These are phyloP conservation scores for Acanthoscelides obtectus DNA, from an alignment of 2,888 invertebrate species.

Conservation along the genomic window DNA sequence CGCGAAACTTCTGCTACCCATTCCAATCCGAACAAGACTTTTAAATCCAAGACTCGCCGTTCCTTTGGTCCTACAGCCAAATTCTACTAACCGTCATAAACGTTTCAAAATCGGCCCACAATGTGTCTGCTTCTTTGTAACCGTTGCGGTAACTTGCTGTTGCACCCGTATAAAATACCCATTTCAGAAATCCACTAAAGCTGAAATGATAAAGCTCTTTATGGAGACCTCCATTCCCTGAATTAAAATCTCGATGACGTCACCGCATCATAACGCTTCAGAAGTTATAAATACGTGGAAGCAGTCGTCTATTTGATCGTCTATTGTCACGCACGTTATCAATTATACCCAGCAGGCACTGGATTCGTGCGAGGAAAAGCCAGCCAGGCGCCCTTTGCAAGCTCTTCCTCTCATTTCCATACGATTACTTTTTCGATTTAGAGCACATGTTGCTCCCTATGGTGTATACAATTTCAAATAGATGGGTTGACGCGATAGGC, in stretches of 20 bases:
- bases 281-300: background rate
- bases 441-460: background rate
- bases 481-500: background rate
- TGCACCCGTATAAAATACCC: no score
- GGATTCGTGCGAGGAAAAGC: background rate
- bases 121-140: no score
- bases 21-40: no score
- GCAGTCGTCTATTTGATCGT: background rate
- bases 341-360: background rate
- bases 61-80: no score
- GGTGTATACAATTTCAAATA: background rate
- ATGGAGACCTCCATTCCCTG: background rate
- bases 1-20: no score
- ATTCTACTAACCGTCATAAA: no score
- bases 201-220: background rate
- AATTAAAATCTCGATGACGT: background rate
- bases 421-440: background rate
- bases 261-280: background rate
- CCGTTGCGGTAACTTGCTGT: no score
- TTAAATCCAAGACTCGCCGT: no score
- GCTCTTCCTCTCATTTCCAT: background rate
- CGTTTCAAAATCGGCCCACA: no score
- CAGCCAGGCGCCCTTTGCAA: background rate
- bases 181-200: background rate
- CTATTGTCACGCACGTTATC: background rate